These are phyloP conservation scores for Agrilus cyanescens DNA, from an alignment of 2,888 invertebrate species.

Conservation along the genomic window DNA sequence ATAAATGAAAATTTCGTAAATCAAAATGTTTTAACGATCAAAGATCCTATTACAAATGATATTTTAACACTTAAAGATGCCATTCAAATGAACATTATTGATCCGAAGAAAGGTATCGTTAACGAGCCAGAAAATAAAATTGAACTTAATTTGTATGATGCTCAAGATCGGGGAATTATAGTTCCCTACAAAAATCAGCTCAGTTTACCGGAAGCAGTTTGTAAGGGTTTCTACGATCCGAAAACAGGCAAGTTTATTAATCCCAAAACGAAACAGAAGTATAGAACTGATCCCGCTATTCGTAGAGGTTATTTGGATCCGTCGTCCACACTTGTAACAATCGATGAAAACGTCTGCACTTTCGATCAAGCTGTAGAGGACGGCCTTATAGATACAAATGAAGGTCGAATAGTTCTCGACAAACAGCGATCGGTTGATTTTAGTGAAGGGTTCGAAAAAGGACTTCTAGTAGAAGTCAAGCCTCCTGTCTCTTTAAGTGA, in stretches of 20 bases:
- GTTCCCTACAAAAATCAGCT: constrained; percentile 73
- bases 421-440: constrained; percentile 56
- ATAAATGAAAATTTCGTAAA: constrained; percentile 65
- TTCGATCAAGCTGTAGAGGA: constrained; percentile 72
- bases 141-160: constrained; percentile 69
- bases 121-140: constrained; percentile 63
- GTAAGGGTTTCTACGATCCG: constrained; percentile 81
- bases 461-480: constrained; percentile 67
- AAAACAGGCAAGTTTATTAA: constrained; percentile 72
- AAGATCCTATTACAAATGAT: constrained; percentile 68
- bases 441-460: constrained; percentile 74
- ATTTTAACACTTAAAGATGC: constrained; percentile 72
- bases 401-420: constrained; percentile 54
- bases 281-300: constrained; percentile 74
- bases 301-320: constrained; percentile 74
- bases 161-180: constrained; percentile 70
- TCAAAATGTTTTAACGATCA: constrained; percentile 62
- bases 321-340: constrained; percentile 72
- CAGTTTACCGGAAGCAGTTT: constrained; percentile 80
- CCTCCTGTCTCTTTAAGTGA: constrained; percentile 73
- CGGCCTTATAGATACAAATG: constrained; percentile 62
- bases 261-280: constrained; percentile 64
- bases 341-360: constrained; percentile 68
- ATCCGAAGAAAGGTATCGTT: constrained; percentile 68
- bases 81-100: constrained; percentile 62